These are phyloP conservation scores for Erythrocercus mccallii DNA, from an alignment of 2,113 vertebrate genomes.

Conservation along the genomic window DNA sequence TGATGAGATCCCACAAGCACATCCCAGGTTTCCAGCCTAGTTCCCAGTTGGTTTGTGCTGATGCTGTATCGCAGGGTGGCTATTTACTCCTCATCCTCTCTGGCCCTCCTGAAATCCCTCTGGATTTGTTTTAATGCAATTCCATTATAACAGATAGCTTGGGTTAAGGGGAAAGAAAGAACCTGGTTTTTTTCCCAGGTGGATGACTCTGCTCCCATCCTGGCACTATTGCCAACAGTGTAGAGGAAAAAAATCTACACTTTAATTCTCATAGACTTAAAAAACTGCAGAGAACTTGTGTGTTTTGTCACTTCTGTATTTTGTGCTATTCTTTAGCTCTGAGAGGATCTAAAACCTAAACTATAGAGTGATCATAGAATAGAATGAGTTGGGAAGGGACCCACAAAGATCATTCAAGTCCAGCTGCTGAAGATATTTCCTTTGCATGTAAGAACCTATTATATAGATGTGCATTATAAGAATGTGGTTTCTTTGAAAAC, in stretches of 20 bases:
- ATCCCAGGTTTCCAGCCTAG: neutral
- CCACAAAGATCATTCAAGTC: neutral
- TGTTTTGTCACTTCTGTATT: neutral
- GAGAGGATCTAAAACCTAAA: neutral
- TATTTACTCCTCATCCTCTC: neutral
- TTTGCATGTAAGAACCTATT: neutral
- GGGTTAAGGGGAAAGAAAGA: neutral
- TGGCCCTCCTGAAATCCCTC: neutral
- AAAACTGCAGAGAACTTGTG: neutral
- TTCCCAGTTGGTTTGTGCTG: neutral
- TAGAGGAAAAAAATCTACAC: neutral
- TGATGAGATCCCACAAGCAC: neutral
- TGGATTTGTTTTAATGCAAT: neutral
- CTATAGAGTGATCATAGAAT: neutral
- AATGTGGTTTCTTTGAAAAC: neutral
- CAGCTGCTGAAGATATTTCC: neutral
- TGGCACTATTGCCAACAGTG: neutral
- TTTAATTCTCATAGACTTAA: neutral
- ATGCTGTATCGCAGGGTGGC: neutral
- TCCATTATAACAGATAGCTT: neutral
- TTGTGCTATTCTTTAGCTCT: neutral
- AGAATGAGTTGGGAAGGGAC: neutral
- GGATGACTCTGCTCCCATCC: neutral
- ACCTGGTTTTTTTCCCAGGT: neutral
- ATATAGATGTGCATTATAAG: neutral